Evolutionary conservation across 2,888 invertebrate species (phyloP).

Genomic region (Dicranocentrus wangi): DNA sequence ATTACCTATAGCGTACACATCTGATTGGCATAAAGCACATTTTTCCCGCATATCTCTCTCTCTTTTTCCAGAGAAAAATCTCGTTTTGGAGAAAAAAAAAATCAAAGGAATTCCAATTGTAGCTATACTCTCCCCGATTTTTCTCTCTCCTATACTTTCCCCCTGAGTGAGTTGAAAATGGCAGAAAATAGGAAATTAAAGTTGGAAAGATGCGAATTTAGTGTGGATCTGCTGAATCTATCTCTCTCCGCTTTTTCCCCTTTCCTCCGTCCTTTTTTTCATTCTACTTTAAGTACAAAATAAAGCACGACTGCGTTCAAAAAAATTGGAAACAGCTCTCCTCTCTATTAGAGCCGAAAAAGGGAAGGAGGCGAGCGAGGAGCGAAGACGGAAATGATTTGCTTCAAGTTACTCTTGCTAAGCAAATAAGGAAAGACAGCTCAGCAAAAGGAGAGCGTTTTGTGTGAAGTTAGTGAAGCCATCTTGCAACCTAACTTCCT

Average conservation of each 20-base stretch:
- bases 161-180: conserved; percentile 40
- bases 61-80: conserved; percentile 15
- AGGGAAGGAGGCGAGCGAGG: not conserved
- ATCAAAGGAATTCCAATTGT: conserved; percentile 17
- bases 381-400: conserved; percentile 56
- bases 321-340: not conserved
- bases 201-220: conserved; percentile 26
- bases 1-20: no score
- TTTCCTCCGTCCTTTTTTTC: conserved; percentile 13
- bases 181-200: conserved; percentile 54
- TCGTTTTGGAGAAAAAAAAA: not conserved
- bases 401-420: conserved; percentile 38
- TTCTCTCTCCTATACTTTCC: conserved; percentile 1
- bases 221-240: not conserved
- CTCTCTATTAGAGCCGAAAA: not conserved
- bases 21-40: conserved; percentile 1
- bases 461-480: conserved; percentile 16
- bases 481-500: conserved; percentile 24
- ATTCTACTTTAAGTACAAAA: not conserved
- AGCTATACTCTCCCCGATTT: no score
- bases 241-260: conserved; percentile 23
- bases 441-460: conserved; percentile 19
- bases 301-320: not conserved
- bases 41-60: not conserved
- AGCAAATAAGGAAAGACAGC: conserved; percentile 46